phyloP scores from a whole-genome alignment of 2,797 vertebrate species.

The Cheirogaleus major region DNA sequence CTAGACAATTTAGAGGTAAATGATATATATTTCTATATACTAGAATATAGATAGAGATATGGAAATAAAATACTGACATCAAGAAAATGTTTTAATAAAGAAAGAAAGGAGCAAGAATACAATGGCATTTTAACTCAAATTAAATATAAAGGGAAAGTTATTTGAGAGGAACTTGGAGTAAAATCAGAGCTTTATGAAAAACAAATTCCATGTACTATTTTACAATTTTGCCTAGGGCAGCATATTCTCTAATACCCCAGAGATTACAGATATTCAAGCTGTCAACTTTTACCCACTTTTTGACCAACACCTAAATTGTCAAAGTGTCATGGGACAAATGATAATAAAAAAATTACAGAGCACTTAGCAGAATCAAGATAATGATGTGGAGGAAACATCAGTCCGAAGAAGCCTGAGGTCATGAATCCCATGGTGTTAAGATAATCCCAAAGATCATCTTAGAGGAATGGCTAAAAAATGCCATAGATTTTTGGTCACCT shows the following conservation, averaged over 20 bases:
- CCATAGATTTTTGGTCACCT: not conserved
- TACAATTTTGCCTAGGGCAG: not conserved
- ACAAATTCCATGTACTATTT: not conserved
- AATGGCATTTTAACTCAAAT: not conserved
- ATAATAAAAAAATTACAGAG: not conserved
- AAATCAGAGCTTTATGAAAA: not conserved
- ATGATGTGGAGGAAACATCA: not conserved
- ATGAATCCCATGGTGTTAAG: not conserved
- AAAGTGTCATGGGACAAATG: not conserved
- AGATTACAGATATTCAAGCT: not conserved
- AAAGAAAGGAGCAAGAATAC: not conserved
- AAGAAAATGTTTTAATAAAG: not conserved
- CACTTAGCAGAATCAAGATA: not conserved
- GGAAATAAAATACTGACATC: not conserved
- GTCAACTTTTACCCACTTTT: not conserved
- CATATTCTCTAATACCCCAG: not conserved
- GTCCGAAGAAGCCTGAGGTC: not conserved
- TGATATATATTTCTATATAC: not conserved
- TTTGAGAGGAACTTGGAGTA: not conserved
- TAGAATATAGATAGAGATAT: not conserved
- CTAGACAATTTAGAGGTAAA: not conserved
- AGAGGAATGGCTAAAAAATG: not conserved
- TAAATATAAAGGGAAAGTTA: not conserved
- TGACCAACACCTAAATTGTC: not conserved
- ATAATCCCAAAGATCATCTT: not conserved